Conservation (phyloP, 2,113 vertebrate species). For the Centropus bengalensis region DNA sequence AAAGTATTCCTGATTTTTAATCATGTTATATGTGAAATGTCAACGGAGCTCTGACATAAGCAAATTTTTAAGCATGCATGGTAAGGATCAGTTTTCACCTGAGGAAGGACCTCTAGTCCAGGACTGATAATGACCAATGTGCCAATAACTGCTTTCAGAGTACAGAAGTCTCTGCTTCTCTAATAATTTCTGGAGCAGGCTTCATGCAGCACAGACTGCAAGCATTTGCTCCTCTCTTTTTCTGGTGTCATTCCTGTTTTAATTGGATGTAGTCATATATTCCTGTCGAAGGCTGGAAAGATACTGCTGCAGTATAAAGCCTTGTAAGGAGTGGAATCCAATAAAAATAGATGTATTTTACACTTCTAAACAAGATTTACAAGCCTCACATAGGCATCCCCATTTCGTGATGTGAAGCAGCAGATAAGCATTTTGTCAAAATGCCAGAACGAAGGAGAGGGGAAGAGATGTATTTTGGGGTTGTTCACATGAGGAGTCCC, state of each 20-base stretch:
- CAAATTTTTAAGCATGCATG: not conserved
- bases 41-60: not conserved
- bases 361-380: not conserved
- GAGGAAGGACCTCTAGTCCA: not conserved
- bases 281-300: not conserved
- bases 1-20: not conserved
- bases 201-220: not conserved
- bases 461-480: not conserved
- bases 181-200: not conserved
- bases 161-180: not conserved
- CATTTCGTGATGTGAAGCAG: not conserved
- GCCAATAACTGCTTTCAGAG: not conserved
- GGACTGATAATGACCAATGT: not conserved
- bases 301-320: not conserved
- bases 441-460: not conserved
- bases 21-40: not conserved
- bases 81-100: not conserved
- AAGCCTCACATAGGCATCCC: not conserved
- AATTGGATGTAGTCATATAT: not conserved
- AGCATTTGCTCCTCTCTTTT: not conserved
- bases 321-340: not conserved
- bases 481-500: not conserved
- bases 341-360: not conserved
- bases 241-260: not conserved
- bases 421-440: not conserved